These are phyloP conservation scores for Oncorhynchus kisutch DNA, from an alignment of 2,113 vertebrate species.

Conservation along the genomic window DNA sequence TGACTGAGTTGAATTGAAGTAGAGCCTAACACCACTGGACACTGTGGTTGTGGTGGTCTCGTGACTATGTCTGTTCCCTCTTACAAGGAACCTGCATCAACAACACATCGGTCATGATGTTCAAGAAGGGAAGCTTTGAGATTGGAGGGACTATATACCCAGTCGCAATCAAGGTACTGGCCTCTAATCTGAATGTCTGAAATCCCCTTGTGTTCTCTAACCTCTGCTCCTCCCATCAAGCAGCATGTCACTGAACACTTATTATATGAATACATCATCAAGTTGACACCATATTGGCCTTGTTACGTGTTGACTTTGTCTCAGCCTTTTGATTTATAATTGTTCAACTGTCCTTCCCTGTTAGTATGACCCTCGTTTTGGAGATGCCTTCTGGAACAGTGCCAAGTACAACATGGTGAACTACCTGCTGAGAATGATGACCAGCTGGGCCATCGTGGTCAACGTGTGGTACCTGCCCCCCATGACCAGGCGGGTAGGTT, in stretches of 20 bases:
- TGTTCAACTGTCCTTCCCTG: background rate
- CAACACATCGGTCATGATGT: constrained; percentile 99
- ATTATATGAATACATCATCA: background rate
- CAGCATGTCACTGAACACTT: background rate
- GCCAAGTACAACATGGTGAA: constrained; percentile 89
- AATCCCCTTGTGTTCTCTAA: too few relatives aligned
- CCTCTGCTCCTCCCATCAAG: background rate
- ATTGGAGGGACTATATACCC: constrained; percentile 93
- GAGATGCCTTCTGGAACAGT: constrained; percentile 97
- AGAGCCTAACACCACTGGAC: background rate
- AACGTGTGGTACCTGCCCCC: constrained; percentile 95
- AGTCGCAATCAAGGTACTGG: constrained; percentile 90
- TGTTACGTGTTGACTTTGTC: background rate
- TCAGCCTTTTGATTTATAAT: background rate
- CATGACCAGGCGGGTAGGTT: constrained; percentile 83
- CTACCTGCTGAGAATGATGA: constrained; percentile 93
- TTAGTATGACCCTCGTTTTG: constrained; percentile 94
- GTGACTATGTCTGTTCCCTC: constrained; percentile 5
- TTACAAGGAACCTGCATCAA: constrained; percentile 94
- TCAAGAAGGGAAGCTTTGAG: constrained; percentile 98
- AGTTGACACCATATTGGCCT: background rate
- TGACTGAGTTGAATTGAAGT: too few relatives aligned
- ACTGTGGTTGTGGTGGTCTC: background rate
- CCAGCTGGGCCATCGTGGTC: constrained; percentile 96
- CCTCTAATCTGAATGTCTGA: background rate